Conservation (phyloP, 2,797 vertebrate species). For the Nyctalus aviator region DNA sequence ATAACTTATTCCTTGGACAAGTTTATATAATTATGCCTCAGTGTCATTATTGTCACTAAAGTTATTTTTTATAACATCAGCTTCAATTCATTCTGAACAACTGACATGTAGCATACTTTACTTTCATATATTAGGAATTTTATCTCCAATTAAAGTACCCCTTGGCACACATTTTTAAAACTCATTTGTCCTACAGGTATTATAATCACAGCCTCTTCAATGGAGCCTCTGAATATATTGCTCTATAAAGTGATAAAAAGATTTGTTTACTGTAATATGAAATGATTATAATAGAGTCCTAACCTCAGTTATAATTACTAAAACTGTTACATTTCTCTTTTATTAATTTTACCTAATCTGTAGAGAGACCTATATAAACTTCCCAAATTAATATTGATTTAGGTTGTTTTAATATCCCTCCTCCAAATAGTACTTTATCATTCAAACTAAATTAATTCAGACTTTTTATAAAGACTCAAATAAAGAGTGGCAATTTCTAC, state of each 20-base stretch:
- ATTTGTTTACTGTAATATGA: constrained; percentile 52
- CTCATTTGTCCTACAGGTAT: neutral
- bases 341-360: constrained; percentile 55
- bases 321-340: constrained; percentile 43
- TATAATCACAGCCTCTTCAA: constrained; percentile 46
- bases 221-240: constrained; percentile 32
- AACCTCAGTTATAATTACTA: constrained; percentile 49
- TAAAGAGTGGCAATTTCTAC: neutral
- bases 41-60: neutral
- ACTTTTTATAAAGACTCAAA: constrained; percentile 62
- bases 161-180: neutral
- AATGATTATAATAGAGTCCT: constrained; percentile 23
- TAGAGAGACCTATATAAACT: constrained; percentile 46
- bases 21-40: constrained; percentile 35
- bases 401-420: constrained; percentile 49
- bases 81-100: constrained; percentile 32
- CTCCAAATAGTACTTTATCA: constrained; percentile 37
- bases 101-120: constrained; percentile 29
- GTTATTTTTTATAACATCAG: constrained; percentile 21
- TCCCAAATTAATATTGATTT: constrained; percentile 61
- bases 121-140: constrained; percentile 47
- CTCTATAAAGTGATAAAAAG: constrained; percentile 21
- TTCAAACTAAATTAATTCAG: constrained; percentile 50
- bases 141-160: constrained; percentile 43
- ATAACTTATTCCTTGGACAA: constrained; percentile 31